Evolutionary conservation across 2,113 vertebrate species (phyloP), one percentile per base, ranked within the genome.

Genomic region (Scomber japonicus): DNA sequence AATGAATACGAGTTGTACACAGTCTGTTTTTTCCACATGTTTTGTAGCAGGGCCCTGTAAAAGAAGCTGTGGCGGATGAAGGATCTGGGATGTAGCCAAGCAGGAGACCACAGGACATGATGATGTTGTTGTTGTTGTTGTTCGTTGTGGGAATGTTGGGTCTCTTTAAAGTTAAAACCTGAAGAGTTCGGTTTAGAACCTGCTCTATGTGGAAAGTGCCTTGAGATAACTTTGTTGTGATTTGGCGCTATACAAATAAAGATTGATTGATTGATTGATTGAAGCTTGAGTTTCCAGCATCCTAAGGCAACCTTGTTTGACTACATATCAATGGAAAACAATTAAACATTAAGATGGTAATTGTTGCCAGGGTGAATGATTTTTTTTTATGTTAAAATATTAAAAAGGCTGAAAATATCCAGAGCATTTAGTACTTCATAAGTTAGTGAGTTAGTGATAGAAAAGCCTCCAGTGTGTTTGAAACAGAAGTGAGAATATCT

Each of bases 51-150:
- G 78, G 62, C 21, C 75, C 77, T 75, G 87, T 75, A 24, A 78
- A 40, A 11, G 85, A 79, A 67, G 67, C 85, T 11, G 67, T 48
- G 24, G 35, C 35, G 35, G 87, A 86, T 62, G 92, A 92, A 76
- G 92, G 93, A 69, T 95, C 94, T 77, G 94, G 93, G 67, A 94
- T 94, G 92, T 94, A 93, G 85, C 67, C 80, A 55, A 55, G 49
- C 55, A 11, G 5, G 24, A 67, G 21, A 77, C 24, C 30, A 63
- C 55, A 71, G 13, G 24, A 82, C 12, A 10, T 12, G 11, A 27
- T 44, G 53, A 44, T 71, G 60, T 44, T 62, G 54, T 24, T 55
- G 53, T 48, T 71, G 60, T 44, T 62, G 54, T 24, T 55, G 53
- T 2, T 27, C 51, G 14, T 67, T 49, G 21, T 21, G 21, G 21